phyloP scores from a whole-genome alignment of 2,888 invertebrate genomes.

The Acleris cristana region DNA sequence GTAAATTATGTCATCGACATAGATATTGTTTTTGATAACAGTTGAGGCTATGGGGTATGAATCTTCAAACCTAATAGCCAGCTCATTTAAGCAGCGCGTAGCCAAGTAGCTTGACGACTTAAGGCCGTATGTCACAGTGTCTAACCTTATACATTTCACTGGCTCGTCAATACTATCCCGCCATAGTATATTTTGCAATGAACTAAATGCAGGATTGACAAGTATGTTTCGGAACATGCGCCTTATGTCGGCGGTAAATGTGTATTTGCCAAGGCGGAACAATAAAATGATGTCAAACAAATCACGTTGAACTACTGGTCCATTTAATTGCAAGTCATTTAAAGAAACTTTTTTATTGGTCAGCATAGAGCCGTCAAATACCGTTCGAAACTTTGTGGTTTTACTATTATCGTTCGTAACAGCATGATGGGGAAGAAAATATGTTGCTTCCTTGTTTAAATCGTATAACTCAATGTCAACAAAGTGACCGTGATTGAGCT shows the following conservation, averaged over 20 bases:
- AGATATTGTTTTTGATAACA: constrained; percentile 31
- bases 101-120: constrained; percentile 40
- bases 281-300: constrained; percentile 10
- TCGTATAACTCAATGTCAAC: constrained; percentile 2
- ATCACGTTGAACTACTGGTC: background rate
- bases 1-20: constrained; percentile 37
- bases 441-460: background rate
- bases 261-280: constrained; percentile 7
- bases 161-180: constrained; percentile 23
- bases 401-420: background rate
- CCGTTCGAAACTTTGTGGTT: background rate
- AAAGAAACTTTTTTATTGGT: constrained; percentile 10
- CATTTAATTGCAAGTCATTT: constrained; percentile 7
- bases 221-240: constrained; percentile 16
- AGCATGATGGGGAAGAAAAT: constrained; percentile 1
- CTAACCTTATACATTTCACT: constrained; percentile 33
- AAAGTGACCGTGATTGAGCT: constrained; percentile 5
- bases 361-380: constrained; percentile 10
- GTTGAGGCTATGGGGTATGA: constrained; percentile 32
- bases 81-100: constrained; percentile 37
- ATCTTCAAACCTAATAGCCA: constrained; percentile 18
- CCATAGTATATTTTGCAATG: constrained; percentile 15
- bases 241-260: constrained; percentile 10
- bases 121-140: constrained; percentile 34
- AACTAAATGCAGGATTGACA: background rate